Evolutionary conservation across 2,113 vertebrate genomes (phyloP), one percentile per base, ranked within the genome.

Genomic region (Mystacornis crossleyi): DNA sequence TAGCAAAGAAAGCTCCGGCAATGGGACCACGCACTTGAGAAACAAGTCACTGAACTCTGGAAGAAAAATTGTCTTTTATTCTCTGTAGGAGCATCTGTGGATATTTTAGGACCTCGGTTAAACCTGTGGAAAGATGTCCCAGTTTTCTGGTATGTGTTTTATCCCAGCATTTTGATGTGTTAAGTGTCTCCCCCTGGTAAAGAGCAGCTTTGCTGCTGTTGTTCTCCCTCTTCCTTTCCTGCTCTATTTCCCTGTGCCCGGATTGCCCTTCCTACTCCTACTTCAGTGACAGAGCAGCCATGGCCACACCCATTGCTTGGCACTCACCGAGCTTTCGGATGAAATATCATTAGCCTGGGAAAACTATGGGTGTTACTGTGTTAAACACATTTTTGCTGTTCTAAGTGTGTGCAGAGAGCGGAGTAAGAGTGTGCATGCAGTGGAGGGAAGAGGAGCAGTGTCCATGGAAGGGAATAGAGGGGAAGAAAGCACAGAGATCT

Each of bases 81-180:
- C 13, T 80, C 77, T 73, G 47, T 66, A 42, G 60, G 60, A 86
- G 31, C 4, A 2, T 38, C 54, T 81, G n/a, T 75, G 83, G 50
- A 16, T 93, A 67, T 93, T 97, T 89, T 88, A 93, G 91, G 81
- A 78, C 18, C 15, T 71, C 48, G 88, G 61, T 62, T 89, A 87
- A 83, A 88, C 43, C 62, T 51, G 42, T 26, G 69, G 43, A 70
- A 77, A 69, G 62, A 50, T 86, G 65, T 83, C 90, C 83, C 34
- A 66, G 43, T 92, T 96, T 94, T 83, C 74, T 96, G 28, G 64
- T 43, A 29, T 3, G 1, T 67, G n/a, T 77, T 94, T 48, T 64
- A n/a, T 36, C 61, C 26, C 15, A 86, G 16, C 66, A 74, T 75
- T 93, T 61, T 73, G 70, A 65, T 75, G 10, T 47, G 38, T 72